Conservation (phyloP, 2,113 vertebrate genomes). For the Lota lota region DNA sequence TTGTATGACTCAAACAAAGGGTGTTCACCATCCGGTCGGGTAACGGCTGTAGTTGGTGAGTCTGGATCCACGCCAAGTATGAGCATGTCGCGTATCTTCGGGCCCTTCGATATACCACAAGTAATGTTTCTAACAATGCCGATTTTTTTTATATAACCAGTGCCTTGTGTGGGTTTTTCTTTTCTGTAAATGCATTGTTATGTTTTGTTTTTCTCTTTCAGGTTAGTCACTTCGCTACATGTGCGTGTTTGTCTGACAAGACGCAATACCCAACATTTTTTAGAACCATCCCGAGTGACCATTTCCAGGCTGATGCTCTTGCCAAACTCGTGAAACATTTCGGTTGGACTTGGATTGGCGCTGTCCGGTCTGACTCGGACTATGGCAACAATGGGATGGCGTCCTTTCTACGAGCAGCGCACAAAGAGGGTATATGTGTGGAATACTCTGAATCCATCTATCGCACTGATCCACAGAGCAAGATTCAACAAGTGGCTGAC, state of each 20-base stretch:
- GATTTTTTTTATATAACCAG: not conserved
- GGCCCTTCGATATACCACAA: constrained; percentile 64
- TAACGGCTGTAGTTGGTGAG: constrained; percentile 59
- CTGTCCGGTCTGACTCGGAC: constrained; percentile 68
- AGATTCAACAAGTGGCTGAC: constrained; percentile 55
- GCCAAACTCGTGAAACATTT: constrained; percentile 66
- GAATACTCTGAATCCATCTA: constrained; percentile 63
- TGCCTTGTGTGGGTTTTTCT: not conserved
- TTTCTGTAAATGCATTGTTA: too few species aligned
- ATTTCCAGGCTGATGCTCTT: constrained; percentile 66
- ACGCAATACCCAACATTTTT: constrained; percentile 65
- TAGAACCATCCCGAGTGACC: constrained; percentile 73
- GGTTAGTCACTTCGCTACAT: constrained; percentile 72
- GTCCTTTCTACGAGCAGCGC: constrained; percentile 55
- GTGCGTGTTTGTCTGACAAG: constrained; percentile 70
- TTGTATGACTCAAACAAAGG: not conserved
- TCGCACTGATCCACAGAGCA: constrained; percentile 45
- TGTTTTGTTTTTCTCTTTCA: constrained; percentile 18
- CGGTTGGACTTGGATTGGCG: constrained; percentile 75
- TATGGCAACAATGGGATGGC: constrained; percentile 72
- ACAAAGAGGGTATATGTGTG: constrained; percentile 64
- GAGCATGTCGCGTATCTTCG: constrained; percentile 56
- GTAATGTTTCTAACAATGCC: constrained; percentile 33
- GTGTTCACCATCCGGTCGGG: constrained; percentile 43
- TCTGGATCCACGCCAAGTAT: constrained; percentile 68